phyloP scores from a whole-genome alignment of 2,888 invertebrate species.

The Lithophane leautieri region DNA sequence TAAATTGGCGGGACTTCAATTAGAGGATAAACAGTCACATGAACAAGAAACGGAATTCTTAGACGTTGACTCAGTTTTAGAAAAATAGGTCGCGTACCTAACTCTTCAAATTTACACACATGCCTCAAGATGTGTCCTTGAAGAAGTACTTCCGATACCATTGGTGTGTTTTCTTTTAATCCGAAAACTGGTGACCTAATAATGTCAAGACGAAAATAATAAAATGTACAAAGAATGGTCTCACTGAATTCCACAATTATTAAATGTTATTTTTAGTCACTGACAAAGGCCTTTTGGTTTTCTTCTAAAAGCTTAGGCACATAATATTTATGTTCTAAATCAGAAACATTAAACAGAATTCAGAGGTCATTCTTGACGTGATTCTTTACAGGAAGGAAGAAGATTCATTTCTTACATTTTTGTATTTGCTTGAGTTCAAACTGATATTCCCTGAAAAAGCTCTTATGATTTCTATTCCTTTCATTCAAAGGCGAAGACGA shows the following conservation, averaged over 20 bases:
- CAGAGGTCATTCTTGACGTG: background rate
- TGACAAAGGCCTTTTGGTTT: background rate
- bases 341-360: slow-evolving; percentile 10
- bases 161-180: slow-evolving; percentile 30
- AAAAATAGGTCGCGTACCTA: slow-evolving; percentile 59
- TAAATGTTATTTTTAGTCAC: slow-evolving; percentile 12
- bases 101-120: slow-evolving; percentile 38
- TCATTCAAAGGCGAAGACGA: slow-evolving; percentile 12
- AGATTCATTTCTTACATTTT: slow-evolving; percentile 27
- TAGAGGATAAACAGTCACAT: slow-evolving; percentile 62
- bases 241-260: slow-evolving; percentile 17
- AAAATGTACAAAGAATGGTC: slow-evolving; percentile 6
- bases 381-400: slow-evolving; percentile 16
- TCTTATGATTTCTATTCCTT: slow-evolving; percentile 41
- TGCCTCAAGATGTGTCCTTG: slow-evolving; percentile 14
- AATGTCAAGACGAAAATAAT: slow-evolving; percentile 24
- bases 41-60: slow-evolving; percentile 64
- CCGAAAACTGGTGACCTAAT: slow-evolving; percentile 24
- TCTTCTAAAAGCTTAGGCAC: slow-evolving; percentile 3
- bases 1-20: slow-evolving; percentile 72
- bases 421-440: slow-evolving; percentile 15
- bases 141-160: slow-evolving; percentile 5
- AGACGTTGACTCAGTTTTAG: slow-evolving; percentile 70
- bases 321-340: slow-evolving; percentile 19
- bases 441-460: slow-evolving; percentile 24